Evolutionary conservation across 2,888 invertebrate genomes (phyloP).

Genomic region (Sesia bembeciformis): DNA sequence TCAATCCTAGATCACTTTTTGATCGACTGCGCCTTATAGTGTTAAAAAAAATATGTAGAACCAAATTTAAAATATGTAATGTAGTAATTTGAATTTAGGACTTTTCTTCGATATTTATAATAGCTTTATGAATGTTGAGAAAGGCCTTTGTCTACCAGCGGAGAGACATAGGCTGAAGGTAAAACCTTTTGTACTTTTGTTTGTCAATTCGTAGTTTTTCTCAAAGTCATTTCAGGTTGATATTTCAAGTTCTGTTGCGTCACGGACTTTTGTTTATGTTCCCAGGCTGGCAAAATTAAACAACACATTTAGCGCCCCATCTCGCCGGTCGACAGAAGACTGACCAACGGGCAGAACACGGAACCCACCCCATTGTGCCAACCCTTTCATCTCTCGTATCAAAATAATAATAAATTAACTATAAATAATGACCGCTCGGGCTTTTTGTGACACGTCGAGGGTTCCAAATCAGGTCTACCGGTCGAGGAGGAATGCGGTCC

Average conservation of each 20-base stretch:
- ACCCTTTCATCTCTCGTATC: constrained; percentile 68
- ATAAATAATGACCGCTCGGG: constrained; percentile 51
- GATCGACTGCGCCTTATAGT: constrained; percentile 14
- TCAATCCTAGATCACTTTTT: no score
- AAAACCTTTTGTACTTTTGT: no score
- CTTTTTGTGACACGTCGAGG: constrained; percentile 18
- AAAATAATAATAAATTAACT: constrained; percentile 72
- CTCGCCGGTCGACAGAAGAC: constrained; percentile 13
- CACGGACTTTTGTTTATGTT: constrained; percentile 16
- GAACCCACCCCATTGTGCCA: constrained; percentile 47
- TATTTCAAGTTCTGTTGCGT: no score
- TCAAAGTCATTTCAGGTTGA: no score
- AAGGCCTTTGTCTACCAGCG: no score
- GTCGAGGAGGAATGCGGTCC: constrained; percentile 63
- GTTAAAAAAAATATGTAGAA: constrained; percentile 6
- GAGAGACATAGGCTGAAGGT: no score
- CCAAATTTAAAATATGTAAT: background rate
- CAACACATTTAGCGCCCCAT: constrained; percentile 25
- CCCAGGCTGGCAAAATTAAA: constrained; percentile 35
- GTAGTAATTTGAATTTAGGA: background rate
- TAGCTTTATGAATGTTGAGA: no score
- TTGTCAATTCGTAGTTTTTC: no score
- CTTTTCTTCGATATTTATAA: no score
- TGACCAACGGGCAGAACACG: constrained; percentile 59
- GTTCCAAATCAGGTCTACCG: constrained; percentile 51